Conservation (phyloP, 1,140 invertebrate genomes). For the Agraylea sexmaculata region DNA sequence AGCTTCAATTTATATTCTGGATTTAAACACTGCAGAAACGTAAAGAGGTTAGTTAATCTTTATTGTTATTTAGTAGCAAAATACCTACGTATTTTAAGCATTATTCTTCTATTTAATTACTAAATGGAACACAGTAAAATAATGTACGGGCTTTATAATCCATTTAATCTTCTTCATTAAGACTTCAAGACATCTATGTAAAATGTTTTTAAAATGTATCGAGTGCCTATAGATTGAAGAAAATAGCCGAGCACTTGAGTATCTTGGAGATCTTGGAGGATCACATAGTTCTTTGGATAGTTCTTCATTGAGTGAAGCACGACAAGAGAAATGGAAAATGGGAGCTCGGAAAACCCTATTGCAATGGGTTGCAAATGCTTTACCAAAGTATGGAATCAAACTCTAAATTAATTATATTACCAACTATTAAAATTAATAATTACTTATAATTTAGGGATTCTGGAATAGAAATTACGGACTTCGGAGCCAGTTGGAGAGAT, state of each 20-base stretch:
- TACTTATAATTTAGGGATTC: conserved; percentile 50
- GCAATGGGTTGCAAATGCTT: conserved; percentile 87
- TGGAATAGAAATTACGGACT: conserved; percentile 84
- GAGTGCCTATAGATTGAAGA: conserved; percentile 81
- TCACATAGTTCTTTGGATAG: conserved; percentile 69
- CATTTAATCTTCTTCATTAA: neutral
- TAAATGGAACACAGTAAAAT: conserved; percentile 1
- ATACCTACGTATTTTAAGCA: neutral
- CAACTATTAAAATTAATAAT: conserved; percentile 5
- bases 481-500: conserved; percentile 94
- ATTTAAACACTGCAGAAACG: conserved; percentile 24
- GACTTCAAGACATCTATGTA: too few species aligned
- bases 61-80: neutral
- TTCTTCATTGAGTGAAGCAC: conserved; percentile 49
- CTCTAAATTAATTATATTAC: neutral
- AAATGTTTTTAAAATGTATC: too few species aligned
- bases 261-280: conserved; percentile 67
- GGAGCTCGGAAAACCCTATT: conserved; percentile 85
- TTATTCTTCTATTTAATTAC: neutral
- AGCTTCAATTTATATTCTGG: conserved; percentile 41
- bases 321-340: conserved; percentile 71
- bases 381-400: conserved; percentile 60
- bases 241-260: conserved; percentile 81
- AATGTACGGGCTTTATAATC: neutral
- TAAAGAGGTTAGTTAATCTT: conserved; percentile 19